Evolutionary conservation across 2,888 invertebrate species (phyloP), one percentile per base, ranked within the genome.

Genomic region (Scaptomyza tumidula): DNA sequence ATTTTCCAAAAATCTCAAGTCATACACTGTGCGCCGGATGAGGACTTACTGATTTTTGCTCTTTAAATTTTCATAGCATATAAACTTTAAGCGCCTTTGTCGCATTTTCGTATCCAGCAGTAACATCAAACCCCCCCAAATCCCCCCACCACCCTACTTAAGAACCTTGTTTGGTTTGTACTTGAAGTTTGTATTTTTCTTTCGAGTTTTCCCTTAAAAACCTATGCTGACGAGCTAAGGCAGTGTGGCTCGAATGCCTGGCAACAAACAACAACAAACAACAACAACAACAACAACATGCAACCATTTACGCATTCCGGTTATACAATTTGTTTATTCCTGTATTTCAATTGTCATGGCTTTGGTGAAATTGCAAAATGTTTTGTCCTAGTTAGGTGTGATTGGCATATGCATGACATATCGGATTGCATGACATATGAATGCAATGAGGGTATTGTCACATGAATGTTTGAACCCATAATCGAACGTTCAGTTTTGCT

Each of bases 341-440:
- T 37, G 55, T 52, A 59, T 69, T 63, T 69, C 69, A 63, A 63
- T 69, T 73, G 70, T 69, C 59, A 50, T 41, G 41, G 37, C 44
- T 46, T 24, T 52, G 63, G 55, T 44, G 48, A 29, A 52, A 46
- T 43, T 64, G 29, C 43, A 2, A 3, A 14, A 55, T 58, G 16
- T 33, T 37, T 33, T 35, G 44, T 10, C 24, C 14, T 14, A 27
- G 27, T 16, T 35, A 10, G 14, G 14, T 14, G 27, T 10, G 49
- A 49, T 49, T 48, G 35, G 35, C 27, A 49, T 31, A 16, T 33
- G 55, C 55, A 55, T 35, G 48, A 37, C 37, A 37, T 37, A n/a
- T n/a, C 2, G 14, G 14, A 14, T 9, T 29, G 27, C 27, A 29
- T 29, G 27, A 29, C 27, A 29, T 29, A 29, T 7, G 31, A 19